A percentile compares a stretch with the other conserved stretches of the same genome.
Conservation (phyloP, 2,888 invertebrate genomes). For the Diadegma fenestrale region DNA sequence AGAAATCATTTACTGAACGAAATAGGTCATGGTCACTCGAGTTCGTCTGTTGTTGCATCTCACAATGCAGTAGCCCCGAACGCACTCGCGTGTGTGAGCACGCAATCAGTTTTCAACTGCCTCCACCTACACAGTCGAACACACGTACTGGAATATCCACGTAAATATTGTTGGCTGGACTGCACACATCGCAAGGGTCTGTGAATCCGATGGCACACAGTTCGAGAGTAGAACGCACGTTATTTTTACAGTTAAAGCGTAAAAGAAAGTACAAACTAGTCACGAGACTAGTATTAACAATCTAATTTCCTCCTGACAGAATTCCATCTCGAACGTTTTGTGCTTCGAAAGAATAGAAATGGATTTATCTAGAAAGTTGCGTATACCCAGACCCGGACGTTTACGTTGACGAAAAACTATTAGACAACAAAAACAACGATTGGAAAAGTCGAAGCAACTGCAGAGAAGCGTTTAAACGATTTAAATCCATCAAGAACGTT, state of each 20-base stretch:
- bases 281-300: neutral
- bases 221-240: constrained; percentile 8
- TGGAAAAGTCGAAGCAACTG: no score
- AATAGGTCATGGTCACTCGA: constrained; percentile 64
- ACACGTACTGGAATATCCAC: neutral
- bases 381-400: neutral
- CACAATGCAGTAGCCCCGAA: constrained; percentile 36
- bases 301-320: neutral
- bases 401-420: neutral
- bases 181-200: neutral
- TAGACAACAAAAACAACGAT: neutral
- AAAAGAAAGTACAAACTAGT: constrained; percentile 17
- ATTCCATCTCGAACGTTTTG: neutral
- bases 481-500: constrained; percentile 34
- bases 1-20: constrained; percentile 35
- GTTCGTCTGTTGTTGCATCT: constrained; percentile 43
- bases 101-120: constrained; percentile 13
- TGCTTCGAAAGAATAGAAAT: neutral
- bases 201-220: neutral
- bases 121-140: neutral
- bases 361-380: neutral
- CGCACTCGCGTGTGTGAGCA: constrained; percentile 22
- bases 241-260: constrained; percentile 37
- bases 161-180: constrained; percentile 10
- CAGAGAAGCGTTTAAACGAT: neutral